Conservation (phyloP, 2,113 vertebrate genomes). For the Bombycilla garrulus region DNA sequence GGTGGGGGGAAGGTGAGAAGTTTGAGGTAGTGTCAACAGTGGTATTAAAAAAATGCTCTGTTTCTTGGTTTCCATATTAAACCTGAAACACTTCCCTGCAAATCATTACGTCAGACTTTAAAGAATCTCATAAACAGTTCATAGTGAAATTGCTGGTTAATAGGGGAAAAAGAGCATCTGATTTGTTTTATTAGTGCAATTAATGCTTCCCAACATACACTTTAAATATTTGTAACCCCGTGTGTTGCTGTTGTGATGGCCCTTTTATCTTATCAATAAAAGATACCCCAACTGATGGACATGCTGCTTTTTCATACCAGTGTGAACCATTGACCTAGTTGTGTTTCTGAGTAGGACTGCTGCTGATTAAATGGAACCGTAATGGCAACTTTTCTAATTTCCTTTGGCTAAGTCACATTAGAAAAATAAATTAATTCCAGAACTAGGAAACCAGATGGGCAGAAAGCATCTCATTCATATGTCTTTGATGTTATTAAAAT, state of each 20-base stretch:
- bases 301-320: neutral
- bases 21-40: neutral
- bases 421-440: slow-evolving; percentile 61
- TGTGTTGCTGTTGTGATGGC: neutral
- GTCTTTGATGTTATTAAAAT: slow-evolving; percentile 1
- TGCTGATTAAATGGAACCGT: slow-evolving; percentile 16
- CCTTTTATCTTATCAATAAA: slow-evolving; percentile 3
- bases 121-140: neutral
- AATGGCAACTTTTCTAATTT: slow-evolving; percentile 42
- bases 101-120: neutral
- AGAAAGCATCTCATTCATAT: slow-evolving; percentile 6
- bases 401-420: slow-evolving; percentile 48
- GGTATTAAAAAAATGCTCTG: neutral
- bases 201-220: neutral
- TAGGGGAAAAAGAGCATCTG: neutral
- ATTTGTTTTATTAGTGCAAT: slow-evolving; percentile 6
- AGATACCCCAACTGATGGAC: neutral
- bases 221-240: neutral
- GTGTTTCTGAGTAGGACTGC: slow-evolving; percentile 5
- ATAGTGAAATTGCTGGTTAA: neutral
- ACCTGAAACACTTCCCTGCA: neutral
- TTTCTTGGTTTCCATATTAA: neutral
- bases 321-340: slow-evolving; percentile 39
- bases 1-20: neutral
- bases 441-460: slow-evolving; percentile 34